Base-by-base conservation (phyloP, 2,888 invertebrate species). In the Amphipyra tragopoginis region DNA sequence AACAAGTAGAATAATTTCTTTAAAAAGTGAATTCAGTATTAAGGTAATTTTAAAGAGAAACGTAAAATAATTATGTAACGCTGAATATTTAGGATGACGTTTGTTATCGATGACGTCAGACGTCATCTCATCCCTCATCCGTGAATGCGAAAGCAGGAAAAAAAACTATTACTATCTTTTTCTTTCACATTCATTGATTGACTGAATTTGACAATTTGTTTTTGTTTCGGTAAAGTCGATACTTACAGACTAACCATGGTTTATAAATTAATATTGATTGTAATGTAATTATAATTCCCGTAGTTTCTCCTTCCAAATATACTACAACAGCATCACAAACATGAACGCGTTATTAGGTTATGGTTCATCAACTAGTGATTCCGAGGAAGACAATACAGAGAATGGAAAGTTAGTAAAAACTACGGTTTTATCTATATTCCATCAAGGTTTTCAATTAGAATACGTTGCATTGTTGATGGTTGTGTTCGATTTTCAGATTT, bases 261-360 rank as follows among this genome's bases (percentile, higher is more conserved):
- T 55, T 65, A 40, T 54, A 36, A 51, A 26, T 49, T 54, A 21
- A 21, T 21, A 56, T 15, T 58, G 59, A 45, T 63, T 29, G 11
- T 43, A 49, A 34, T 47, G 7, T 55, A 39, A 44, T 44, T 50
- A 64, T 43, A 54, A 40, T 40, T 43, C 14, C 43, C 48, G 8
- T 49, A 29, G 33, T 48, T 48, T 47, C n/a, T 51, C 36, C 26
- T 43, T 11, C 21, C 10, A 15, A 39, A 14, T 36, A 39, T 56
- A 45, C 15, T 56, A 42, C 9, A 13, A 53, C 15, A 42, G n/a
- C 56, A 59, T 61, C 57, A 48, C 33, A 55, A 80, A 70, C 71
- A 96, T 96, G 96, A 96, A 96, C 90, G 97, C 97, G 82, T 91
- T 97, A 75, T 95, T 97, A 70, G 96, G 96, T 92, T 97, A 97